These are phyloP conservation scores for Heliangelus exortis DNA, from an alignment of 2,797 vertebrate genomes.

Conservation along the genomic window DNA sequence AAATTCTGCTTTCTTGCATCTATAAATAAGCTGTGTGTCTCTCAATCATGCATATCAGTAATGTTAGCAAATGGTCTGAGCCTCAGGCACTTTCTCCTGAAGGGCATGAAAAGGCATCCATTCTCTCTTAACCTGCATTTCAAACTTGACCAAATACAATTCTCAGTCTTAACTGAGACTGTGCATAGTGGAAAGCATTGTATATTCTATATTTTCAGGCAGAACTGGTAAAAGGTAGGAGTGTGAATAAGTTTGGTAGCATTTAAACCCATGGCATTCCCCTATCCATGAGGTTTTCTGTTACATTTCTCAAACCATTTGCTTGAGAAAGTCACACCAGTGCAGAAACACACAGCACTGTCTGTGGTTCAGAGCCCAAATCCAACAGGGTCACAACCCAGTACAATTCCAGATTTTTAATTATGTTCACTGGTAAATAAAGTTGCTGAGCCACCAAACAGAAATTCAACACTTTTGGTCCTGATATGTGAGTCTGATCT, in stretches of 20 bases:
- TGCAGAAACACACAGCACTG: fast-evolving
- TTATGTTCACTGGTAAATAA: neutral
- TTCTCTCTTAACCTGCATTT: neutral
- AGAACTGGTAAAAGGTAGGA: neutral
- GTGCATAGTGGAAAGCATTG: neutral
- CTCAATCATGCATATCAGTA: neutral
- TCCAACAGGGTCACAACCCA: fast-evolving
- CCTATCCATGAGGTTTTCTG: neutral
- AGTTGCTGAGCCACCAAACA: neutral
- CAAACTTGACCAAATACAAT: neutral
- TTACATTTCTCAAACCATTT: neutral
- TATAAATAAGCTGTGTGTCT: slow-evolving; percentile 28
- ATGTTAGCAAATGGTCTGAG: neutral
- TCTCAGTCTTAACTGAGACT: neutral
- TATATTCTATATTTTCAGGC: neutral
- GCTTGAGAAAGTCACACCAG: neutral
- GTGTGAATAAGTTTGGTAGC: neutral
- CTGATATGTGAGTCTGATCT: neutral
- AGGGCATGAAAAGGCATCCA: neutral
- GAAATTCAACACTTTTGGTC: neutral
- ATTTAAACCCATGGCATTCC: neutral
- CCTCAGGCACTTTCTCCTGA: neutral
- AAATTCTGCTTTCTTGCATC: slow-evolving; percentile 33
- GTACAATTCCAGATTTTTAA: neutral
- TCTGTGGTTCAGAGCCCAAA: fast-evolving